A percentile compares a stretch with the other conserved stretches of the same genome.
Evolutionary conservation across 2,888 invertebrate genomes (phyloP).

Genomic region (Stenichneumon culpator): DNA sequence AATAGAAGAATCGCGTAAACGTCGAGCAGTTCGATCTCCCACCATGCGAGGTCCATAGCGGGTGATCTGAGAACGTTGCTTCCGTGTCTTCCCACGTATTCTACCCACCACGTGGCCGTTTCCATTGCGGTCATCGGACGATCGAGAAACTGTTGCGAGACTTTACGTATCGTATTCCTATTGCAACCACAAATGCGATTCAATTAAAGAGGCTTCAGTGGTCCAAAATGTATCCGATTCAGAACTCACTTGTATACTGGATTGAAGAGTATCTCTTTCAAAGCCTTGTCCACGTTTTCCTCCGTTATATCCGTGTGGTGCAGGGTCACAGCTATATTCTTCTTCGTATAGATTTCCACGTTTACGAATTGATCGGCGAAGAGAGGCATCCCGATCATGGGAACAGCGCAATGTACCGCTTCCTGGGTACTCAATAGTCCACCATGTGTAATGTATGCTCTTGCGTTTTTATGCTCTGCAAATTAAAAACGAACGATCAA

Average conservation of each 20-base stretch:
- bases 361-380: conserved; percentile 81
- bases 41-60: conserved; percentile 73
- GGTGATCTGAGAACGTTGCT: conserved; percentile 73
- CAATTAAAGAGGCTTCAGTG: not conserved
- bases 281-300: conserved; percentile 74
- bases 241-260: conserved; percentile 77
- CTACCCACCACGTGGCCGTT: conserved; percentile 78
- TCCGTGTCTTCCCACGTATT: conserved; percentile 79
- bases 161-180: conserved; percentile 57
- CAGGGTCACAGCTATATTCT: conserved; percentile 76
- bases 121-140: conserved; percentile 76
- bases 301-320: conserved; percentile 72
- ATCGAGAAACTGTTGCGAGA: conserved; percentile 74
- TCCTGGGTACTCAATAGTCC: conserved; percentile 82
- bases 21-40: conserved; percentile 76
- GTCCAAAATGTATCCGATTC: not conserved
- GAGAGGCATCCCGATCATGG: conserved; percentile 81
- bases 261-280: conserved; percentile 76
- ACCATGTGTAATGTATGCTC: conserved; percentile 81
- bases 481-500: conserved; percentile 9
- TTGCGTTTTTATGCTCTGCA: conserved; percentile 80
- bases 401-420: conserved; percentile 80
- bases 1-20: conserved; percentile 69
- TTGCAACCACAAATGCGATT: not conserved
- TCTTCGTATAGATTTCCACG: conserved; percentile 72